phyloP scores from a whole-genome alignment of 2,797 vertebrate species.

The Enoplosus armatus region DNA sequence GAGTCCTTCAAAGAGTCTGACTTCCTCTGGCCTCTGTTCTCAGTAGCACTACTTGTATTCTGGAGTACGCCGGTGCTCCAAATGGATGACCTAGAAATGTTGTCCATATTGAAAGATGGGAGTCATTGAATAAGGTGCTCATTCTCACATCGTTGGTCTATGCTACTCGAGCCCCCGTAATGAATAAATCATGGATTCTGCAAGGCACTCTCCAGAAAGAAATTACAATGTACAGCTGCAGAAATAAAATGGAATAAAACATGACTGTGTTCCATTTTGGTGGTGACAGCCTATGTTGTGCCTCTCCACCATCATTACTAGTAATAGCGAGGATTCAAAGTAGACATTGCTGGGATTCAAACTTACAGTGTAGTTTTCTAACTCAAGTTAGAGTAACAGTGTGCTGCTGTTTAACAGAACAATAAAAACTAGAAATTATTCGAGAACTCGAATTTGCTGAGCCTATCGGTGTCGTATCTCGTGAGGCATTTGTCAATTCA shows the following conservation, averaged over 20 bases:
- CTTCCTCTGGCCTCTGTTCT: slow-evolving; percentile 72
- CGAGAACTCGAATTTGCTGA: slow-evolving; percentile 11
- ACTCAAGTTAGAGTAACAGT: slow-evolving; percentile 19
- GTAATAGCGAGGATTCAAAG: slow-evolving; percentile 59
- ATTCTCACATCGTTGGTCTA: slow-evolving; percentile 76
- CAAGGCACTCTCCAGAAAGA: slow-evolving; percentile 77
- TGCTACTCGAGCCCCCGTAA: slow-evolving; percentile 75
- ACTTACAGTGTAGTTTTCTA: slow-evolving; percentile 34
- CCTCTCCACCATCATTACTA: slow-evolving; percentile 72
- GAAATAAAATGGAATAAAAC: slow-evolving; percentile 85
- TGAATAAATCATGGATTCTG: slow-evolving; percentile 83
- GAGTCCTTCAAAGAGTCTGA: slow-evolving; percentile 73
- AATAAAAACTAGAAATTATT: slow-evolving; percentile 17
- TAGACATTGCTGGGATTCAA: slow-evolving; percentile 44
- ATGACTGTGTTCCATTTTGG: slow-evolving; percentile 73
- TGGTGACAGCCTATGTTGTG: slow-evolving; percentile 69
- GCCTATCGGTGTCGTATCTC: slow-evolving; percentile 2
- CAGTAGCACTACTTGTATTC: slow-evolving; percentile 71
- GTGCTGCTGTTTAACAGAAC: slow-evolving; percentile 31
- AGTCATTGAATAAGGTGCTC: slow-evolving; percentile 80
- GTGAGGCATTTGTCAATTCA: background rate
- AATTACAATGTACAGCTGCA: slow-evolving; percentile 80
- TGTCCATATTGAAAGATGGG: slow-evolving; percentile 81
- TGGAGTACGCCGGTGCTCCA: slow-evolving; percentile 72
- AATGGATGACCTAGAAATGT: slow-evolving; percentile 81